Base-by-base conservation (phyloP, 64 coral and sea anemone genomes). In the Stichodactyla helianthus region DNA sequence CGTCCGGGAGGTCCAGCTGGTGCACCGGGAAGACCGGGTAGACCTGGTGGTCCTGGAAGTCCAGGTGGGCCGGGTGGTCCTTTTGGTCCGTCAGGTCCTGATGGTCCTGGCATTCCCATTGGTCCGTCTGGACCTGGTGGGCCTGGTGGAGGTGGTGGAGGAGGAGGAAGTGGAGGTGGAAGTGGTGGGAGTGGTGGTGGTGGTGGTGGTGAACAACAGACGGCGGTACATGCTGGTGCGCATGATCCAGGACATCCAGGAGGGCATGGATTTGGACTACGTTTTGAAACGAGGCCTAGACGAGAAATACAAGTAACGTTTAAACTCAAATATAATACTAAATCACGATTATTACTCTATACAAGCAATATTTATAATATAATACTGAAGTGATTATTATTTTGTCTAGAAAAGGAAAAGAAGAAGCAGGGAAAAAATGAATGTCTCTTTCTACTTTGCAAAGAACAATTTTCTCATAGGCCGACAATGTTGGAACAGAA, bases 61-160 rank as follows among this genome's bases (percentile, higher is more conserved):
- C 97, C 97, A 53, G 93, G 90, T 85, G 91, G 97, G 90, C 97
- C 97, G 51, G 93, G 97, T 16, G 97, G 93, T 88, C 97, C 97
- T 93, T 99, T 99, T 5, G 97, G 97, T 87, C 97, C 97, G 10
- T 99, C 97, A 62, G 97, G 97, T 23, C 97, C 97, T 82, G 90
- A 52, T 5, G 97, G 97, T 65, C 97, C 97, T 26, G 97, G 90
- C 88, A 99, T 92, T 64, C 97, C 97, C 97, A 99, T 99, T 13
- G 97, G 93, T 44, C 97, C 97, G 25, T 99, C 97, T 92, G 93
- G 90, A 55, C 97, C 97, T 68, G 97, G 93, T 74, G 97, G 97
- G n/a, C 97, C 97, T 60, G 97, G 97, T 87, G 97, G 90, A 11
- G 97, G 97, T 88, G 97, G 97, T 56, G 97, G 97, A 67, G 90